Evolutionary conservation across 2,888 invertebrate species (phyloP).

Genomic region (Globia sparganii): DNA sequence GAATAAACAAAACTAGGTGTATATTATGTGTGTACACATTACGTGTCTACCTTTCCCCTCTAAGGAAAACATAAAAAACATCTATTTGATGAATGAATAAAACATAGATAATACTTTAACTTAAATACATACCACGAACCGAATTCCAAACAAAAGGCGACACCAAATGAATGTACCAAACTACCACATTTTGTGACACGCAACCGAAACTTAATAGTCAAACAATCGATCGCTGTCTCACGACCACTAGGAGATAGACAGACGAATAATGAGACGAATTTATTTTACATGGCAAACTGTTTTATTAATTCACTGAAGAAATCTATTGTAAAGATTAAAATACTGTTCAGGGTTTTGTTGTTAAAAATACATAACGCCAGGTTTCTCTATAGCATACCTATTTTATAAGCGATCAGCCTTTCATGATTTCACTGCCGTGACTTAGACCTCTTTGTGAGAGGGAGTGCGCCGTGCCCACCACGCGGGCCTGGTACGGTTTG

Average conservation of each 20-base stretch:
- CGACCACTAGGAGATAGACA: conserved; percentile 26
- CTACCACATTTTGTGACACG: conserved; percentile 45
- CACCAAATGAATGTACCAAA: conserved; percentile 25
- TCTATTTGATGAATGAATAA: conserved; percentile 37
- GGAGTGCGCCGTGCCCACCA: neutral
- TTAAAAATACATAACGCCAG: neutral
- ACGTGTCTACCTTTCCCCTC: conserved; percentile 29
- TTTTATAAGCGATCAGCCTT: neutral
- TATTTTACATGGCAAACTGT: neutral
- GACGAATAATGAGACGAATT: conserved; percentile 16
- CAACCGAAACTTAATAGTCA: conserved; percentile 21
- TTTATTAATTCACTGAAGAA: neutral
- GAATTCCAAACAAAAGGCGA: conserved; percentile 23
- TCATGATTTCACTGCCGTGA: neutral
- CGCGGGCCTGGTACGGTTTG: fast-evolving
- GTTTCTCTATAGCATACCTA: neutral
- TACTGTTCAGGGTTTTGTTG: neutral
- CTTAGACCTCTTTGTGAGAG: neutral
- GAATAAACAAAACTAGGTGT: neutral
- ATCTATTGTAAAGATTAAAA: too few species aligned
- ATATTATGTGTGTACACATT: neutral
- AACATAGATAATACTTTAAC: neutral
- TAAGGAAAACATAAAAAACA: conserved; percentile 27
- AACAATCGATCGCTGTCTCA: conserved; percentile 18
- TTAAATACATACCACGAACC: conserved; percentile 8